These are phyloP conservation scores for Lampris incognitus DNA, from an alignment of 2,113 vertebrate genomes.

Conservation along the genomic window DNA sequence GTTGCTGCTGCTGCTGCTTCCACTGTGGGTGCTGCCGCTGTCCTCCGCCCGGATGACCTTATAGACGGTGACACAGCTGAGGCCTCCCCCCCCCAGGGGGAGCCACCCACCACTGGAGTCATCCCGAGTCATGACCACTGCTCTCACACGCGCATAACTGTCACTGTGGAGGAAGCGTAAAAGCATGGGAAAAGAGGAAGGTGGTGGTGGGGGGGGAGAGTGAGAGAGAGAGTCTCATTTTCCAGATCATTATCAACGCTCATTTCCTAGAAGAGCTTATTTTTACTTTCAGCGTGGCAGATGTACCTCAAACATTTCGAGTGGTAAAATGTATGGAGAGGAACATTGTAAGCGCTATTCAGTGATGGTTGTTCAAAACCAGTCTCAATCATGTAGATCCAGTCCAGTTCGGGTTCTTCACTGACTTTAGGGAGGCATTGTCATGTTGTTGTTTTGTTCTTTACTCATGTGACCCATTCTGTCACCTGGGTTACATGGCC, in stretches of 20 bases:
- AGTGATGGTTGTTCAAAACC: background rate
- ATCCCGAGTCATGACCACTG: constrained; percentile 99
- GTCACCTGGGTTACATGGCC: constrained; percentile 25
- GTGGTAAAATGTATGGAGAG: no score
- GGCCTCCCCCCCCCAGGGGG: constrained; percentile 94
- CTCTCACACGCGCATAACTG: constrained; percentile 99
- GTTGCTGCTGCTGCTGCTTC: constrained; percentile 73
- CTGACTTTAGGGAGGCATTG: background rate
- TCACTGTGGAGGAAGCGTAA: constrained; percentile 67
- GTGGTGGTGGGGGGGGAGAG: background rate
- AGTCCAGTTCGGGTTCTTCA: background rate
- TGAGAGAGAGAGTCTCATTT: background rate
- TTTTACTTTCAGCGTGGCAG: no score
- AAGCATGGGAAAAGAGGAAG: constrained; percentile 4
- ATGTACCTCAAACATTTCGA: no score
- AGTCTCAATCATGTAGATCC: background rate
- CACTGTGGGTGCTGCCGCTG: constrained; percentile 84
- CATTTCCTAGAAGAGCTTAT: background rate
- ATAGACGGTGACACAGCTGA: constrained; percentile 97
- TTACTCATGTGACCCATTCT: background rate
- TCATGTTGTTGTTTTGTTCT: background rate
- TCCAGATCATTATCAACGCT: no score
- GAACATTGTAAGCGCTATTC: no score
- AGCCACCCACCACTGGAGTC: constrained; percentile 99
- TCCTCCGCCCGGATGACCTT: constrained; percentile 93